These are phyloP conservation scores for Porites divaricata DNA, from an alignment of 92 coral and sea anemone genomes.

Conservation along the genomic window DNA sequence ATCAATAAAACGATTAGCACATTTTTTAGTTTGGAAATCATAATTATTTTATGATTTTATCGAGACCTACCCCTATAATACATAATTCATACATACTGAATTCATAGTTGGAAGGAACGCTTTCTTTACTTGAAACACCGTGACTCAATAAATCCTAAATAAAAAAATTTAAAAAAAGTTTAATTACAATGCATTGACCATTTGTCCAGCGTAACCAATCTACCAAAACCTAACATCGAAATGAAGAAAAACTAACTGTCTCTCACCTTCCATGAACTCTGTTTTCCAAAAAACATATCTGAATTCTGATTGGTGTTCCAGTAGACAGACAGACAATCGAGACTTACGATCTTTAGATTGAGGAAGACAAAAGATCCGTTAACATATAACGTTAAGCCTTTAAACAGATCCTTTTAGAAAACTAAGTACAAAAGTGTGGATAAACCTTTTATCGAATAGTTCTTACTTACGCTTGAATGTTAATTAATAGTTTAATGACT, in stretches of 20 bases:
- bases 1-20: neutral
- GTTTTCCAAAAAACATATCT: constrained; percentile 51
- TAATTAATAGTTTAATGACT: no score
- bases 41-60: neutral
- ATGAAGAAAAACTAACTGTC: neutral
- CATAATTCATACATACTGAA: constrained; percentile 50
- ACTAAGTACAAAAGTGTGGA: no score
- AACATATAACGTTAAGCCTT: neutral
- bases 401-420: no score
- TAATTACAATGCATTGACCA: neutral
- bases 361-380: neutral
- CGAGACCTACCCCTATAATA: neutral
- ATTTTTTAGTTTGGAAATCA: neutral
- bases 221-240: neutral
- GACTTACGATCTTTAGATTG: constrained; percentile 80
- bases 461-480: no score
- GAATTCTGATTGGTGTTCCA: constrained; percentile 86
- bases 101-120: constrained; percentile 54
- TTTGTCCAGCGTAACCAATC: neutral
- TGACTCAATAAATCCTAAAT: constrained; percentile 54
- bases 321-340: constrained; percentile 88
- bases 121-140: constrained; percentile 64
- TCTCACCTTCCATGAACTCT: constrained; percentile 79
- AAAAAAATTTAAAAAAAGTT: neutral
- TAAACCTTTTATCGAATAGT: no score